Evolutionary conservation across 2,888 invertebrate genomes (phyloP).

Genomic region (Brachypalpus laphriformis): DNA sequence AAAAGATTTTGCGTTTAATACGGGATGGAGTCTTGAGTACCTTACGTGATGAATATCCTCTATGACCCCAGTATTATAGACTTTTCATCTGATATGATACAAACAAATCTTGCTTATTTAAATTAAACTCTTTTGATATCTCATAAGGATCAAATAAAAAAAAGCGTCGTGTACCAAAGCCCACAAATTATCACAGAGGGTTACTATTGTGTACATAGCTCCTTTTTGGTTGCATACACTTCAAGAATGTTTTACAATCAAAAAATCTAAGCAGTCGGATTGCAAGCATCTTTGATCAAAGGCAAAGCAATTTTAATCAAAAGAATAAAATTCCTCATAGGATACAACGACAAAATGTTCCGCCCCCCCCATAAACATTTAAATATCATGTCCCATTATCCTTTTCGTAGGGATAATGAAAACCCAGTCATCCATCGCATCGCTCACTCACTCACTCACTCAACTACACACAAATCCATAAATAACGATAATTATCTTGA

Average conservation of each 20-base stretch:
- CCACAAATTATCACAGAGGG: too few relatives aligned
- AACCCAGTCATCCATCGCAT: slow-evolving; percentile 37
- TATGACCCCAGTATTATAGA: too few relatives aligned
- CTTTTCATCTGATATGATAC: too few relatives aligned
- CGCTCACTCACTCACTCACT: slow-evolving; percentile 32
- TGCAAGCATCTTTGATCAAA: slow-evolving; percentile 38
- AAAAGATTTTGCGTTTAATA: too few relatives aligned
- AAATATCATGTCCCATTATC: slow-evolving; percentile 49
- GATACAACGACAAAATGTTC: not conserved
- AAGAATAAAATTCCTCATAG: slow-evolving; percentile 26
- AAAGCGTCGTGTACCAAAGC: too few relatives aligned
- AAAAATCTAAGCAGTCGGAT: slow-evolving; percentile 16
- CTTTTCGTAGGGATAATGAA: slow-evolving; percentile 24
- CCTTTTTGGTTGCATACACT: not conserved
- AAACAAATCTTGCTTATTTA: too few relatives aligned
- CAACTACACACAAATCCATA: slow-evolving; percentile 65
- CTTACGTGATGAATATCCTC: too few relatives aligned
- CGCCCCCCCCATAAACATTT: not conserved
- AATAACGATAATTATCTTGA: slow-evolving; percentile 67
- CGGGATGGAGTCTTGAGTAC: too few relatives aligned
- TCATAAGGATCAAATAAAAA: too few relatives aligned
- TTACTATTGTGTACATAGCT: too few relatives aligned
- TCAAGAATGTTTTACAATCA: too few relatives aligned
- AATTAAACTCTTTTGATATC: too few relatives aligned
- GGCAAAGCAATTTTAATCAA: slow-evolving; percentile 48